Evolutionary conservation across 2,797 vertebrate species (phyloP), one percentile per base, ranked within the genome.

Genomic region (Corythornis leucogaster): DNA sequence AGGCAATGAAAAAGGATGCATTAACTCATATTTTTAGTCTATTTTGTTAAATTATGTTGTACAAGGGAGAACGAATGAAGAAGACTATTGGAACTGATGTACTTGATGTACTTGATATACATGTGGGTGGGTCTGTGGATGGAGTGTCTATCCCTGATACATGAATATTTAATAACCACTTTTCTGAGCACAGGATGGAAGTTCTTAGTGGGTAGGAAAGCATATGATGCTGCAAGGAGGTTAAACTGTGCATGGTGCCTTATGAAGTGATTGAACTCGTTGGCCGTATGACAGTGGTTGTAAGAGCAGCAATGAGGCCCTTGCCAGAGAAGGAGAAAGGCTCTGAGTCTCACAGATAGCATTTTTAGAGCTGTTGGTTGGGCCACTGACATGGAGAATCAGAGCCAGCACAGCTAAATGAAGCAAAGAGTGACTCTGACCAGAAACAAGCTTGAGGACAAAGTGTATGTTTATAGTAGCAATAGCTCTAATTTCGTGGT

Each of bases 81-180:
- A 38, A 38, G 80, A 92, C 91, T 33, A 80, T 63, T 69, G 75
- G 69, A 84, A 59, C 82, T 81, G 31, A 31, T 48, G 50, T 69
- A 46, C 82, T 87, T 73, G 68, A 73, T 59, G 50, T 69, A 43
- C 82, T 87, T 73, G 68, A 73, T 59, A 68, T 68, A 75, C 1
- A 5, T 68, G 62, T 75, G 68, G 74, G 75, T 38, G 58, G 79
- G 85, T 76, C 46, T 61, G 71, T 59, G 71, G 63, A 85, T 70
- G 64, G 70, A 85, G 48, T 57, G 9, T 87, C 54, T 80, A 10
- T 53, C 59, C 46, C 68, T 74, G 64, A 71, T 73, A 80, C 40
- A 87, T 50, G 76, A 91, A 82, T 89, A 83, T 66, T 91, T 89
- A 80, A 84, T 85, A 92, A 86, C 61, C 57, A 57, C 40, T 62